Base-by-base conservation (phyloP, 2,113 vertebrate species). In the Acrocephalus arundinaceus region DNA sequence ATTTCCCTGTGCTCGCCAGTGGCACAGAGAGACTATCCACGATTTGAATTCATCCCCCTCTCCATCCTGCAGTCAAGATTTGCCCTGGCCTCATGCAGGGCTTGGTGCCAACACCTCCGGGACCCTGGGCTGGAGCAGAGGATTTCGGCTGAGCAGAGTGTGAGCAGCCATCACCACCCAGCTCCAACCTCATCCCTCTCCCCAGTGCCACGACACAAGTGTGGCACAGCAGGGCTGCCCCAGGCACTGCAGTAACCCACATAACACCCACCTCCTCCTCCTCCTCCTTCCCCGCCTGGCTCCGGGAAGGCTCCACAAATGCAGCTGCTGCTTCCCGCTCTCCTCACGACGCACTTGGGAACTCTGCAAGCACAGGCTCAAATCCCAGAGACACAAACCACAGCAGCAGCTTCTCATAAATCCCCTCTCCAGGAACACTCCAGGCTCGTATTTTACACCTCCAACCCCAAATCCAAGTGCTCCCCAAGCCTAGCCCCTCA, bases 331-430 rank as follows among this genome's bases (percentile, higher is more conserved):
- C 2, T 49, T 76, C 59, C 33, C 0, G 0, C 55, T 18, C 45
- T 35, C n/a, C 78, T 33, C 25, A 0, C 1, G 0, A 17, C 1
- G 13, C 37, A 5, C 72, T 7, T 0, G 0, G 61, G 27, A 86
- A 66, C 57, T 19, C 63, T 33, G 49, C 45, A 17, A 19, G 25
- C 25, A 3, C 7, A 1, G 48, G 62, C 73, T 68, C 49, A 11
- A 25, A 46, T 2, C 35, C 4, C 7, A 65, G 28, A 15, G 55
- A 14, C 27, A 33, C 13, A 25, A 16, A 33, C 4, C 35, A 13
- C n/a, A n/a, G n/a, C 37, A 25, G 75, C 75, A 51, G 58, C 31
- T 59, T 25, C 19, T 8, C 57, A 16, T 0, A 6, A 18, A 41
- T 8, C 21, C 45, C 46, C 37, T 15, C 39, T 30, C 37, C 31